A percentile compares a stretch with the other conserved stretches of the same genome.
These are phyloP conservation scores for Romanogobio albipinnatus DNA, from an alignment of 2,113 vertebrate genomes.

Conservation along the genomic window DNA sequence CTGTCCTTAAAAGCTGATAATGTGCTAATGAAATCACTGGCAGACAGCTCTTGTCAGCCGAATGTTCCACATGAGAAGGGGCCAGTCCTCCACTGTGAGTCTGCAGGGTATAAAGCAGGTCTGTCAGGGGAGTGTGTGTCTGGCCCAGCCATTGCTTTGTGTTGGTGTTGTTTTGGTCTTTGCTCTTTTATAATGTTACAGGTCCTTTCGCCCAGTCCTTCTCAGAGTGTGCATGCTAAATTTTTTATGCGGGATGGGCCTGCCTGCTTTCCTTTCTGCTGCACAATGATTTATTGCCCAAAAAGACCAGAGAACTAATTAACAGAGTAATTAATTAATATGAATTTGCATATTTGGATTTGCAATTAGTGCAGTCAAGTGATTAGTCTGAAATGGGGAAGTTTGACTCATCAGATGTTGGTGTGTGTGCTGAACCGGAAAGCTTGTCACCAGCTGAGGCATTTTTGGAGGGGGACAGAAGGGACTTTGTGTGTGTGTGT, in stretches of 20 bases:
- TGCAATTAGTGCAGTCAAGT: conserved; percentile 99
- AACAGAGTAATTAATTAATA: conserved; percentile 99
- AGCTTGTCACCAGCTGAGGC: conserved; percentile 93
- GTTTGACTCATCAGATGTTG: conserved; percentile 99
- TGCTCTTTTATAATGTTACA: conserved; percentile 59
- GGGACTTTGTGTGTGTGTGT: neutral
- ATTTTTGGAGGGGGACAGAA: conserved; percentile 52
- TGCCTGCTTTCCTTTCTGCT: conserved; percentile 85
- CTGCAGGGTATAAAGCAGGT: conserved; percentile 61
- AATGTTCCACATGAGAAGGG: conserved; percentile 73
- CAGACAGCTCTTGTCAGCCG: conserved; percentile 84
- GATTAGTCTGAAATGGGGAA: conserved; percentile 99
- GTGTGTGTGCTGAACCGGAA: conserved; percentile 92
- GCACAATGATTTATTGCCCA: conserved; percentile 99
- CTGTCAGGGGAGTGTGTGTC: conserved; percentile 37
- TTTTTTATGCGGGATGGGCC: conserved; percentile 90
- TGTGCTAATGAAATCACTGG: conserved; percentile 91
- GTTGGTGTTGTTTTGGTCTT: conserved; percentile 28
- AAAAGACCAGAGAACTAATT: conserved; percentile 99
- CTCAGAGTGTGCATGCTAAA: conserved; percentile 82
- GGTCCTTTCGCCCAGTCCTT: conserved; percentile 68
- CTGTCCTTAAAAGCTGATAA: conserved; percentile 83
- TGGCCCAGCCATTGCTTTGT: conserved; percentile 17
- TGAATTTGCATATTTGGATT: conserved; percentile 99
- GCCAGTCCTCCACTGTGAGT: conserved; percentile 45